Evolutionary conservation across 2,113 vertebrate genomes (phyloP).

Genomic region (Tetraodon nigroviridis): DNA sequence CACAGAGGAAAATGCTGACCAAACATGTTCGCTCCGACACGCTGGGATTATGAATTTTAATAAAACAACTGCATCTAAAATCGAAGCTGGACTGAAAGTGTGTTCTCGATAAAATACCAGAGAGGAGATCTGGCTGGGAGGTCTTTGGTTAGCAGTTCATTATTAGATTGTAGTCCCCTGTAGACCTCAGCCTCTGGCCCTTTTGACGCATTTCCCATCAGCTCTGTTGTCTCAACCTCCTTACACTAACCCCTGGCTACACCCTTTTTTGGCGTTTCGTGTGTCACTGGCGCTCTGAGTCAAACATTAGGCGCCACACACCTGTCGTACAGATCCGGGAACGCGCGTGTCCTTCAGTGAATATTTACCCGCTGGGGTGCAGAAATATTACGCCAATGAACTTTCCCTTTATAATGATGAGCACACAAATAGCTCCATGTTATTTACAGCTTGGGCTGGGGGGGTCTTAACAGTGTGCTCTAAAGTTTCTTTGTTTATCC

Average conservation of each 20-base stretch:
- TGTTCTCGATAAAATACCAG: constrained; percentile 18
- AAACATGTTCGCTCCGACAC: constrained; percentile 7
- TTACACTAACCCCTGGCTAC: not conserved
- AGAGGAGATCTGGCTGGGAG: constrained; percentile 6
- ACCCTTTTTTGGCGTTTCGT: constrained; percentile 15
- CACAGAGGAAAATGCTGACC: not conserved
- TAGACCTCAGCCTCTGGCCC: constrained; percentile 28
- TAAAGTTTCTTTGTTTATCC: no score
- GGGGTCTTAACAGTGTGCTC: not conserved
- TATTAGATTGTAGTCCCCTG: constrained; percentile 3
- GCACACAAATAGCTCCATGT: not conserved
- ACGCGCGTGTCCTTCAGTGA: constrained; percentile 19
- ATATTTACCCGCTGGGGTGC: not conserved
- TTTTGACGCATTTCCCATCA: constrained; percentile 45
- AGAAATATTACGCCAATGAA: not conserved
- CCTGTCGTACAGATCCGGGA: constrained; percentile 56
- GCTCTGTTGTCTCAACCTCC: constrained; percentile 20
- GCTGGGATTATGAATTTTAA: constrained; percentile 36
- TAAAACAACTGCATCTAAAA: constrained; percentile 27
- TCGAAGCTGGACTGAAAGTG: constrained; percentile 1
- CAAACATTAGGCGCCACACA: constrained; percentile 34
- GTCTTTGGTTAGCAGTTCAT: constrained; percentile 15
- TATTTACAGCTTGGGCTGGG: constrained; percentile 13
- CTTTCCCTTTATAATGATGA: constrained; percentile 19
- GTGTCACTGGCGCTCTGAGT: constrained; percentile 30